These are phyloP conservation scores for Clarias platycephalus DNA, from an alignment of 2,797 vertebrate species.

Conservation along the genomic window DNA sequence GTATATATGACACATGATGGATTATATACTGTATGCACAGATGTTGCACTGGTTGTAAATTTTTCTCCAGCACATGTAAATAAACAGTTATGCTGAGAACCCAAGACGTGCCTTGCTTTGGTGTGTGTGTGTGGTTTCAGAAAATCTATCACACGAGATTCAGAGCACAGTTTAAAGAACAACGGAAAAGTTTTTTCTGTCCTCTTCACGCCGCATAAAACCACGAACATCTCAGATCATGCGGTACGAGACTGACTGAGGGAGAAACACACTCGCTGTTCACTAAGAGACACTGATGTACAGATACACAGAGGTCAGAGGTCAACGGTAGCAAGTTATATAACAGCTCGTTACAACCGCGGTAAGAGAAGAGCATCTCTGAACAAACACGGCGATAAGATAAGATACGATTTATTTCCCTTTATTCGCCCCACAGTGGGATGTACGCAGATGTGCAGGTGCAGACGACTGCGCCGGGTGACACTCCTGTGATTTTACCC, in stretches of 20 bases:
- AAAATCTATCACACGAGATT: background rate
- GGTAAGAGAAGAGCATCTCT: too few species aligned
- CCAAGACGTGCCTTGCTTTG: background rate
- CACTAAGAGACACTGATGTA: background rate
- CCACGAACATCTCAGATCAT: background rate
- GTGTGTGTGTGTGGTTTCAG: background rate
- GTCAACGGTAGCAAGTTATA: too few species aligned
- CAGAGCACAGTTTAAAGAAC: background rate
- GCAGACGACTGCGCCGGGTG: too few species aligned
- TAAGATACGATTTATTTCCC: too few species aligned
- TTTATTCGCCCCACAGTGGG: too few species aligned
- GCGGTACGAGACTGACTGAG: background rate
- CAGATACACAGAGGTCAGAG: too few species aligned
- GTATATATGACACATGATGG: constrained; percentile 68
- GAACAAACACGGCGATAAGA: too few species aligned
- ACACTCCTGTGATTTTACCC: too few species aligned
- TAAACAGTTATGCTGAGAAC: constrained; percentile 54
- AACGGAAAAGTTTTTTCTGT: background rate
- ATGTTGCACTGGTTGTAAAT: constrained; percentile 76
- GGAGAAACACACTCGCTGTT: background rate
- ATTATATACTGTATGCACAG: constrained; percentile 72
- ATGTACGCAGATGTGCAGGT: too few species aligned
- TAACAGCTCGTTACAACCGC: too few species aligned
- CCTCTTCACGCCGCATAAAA: background rate
- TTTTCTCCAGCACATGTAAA: constrained; percentile 78